Evolutionary conservation across 1,140 invertebrate species (phyloP), one percentile per base, ranked within the genome.

Genomic region (Bombyx mori): DNA sequence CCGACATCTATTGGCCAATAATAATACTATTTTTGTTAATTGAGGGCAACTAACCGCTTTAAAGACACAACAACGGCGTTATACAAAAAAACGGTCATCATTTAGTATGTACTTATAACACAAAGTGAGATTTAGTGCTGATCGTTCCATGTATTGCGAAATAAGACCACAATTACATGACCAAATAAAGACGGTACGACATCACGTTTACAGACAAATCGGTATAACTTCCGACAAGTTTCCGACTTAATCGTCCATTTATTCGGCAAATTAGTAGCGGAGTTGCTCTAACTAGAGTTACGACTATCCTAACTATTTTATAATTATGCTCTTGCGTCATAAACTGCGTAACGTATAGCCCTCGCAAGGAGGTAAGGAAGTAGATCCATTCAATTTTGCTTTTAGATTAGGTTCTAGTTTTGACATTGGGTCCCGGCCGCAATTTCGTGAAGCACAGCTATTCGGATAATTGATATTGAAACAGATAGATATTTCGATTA

Each of bases 241-340:
- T 18, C 53, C 56, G 57, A 61, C 56, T 67, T 62, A 67, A 67
- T 63, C 60, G 65, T 60, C 65, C 62, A 64, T 67, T 67, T 64
- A 67, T 67, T 67, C 64, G 65, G 12, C 60, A 56, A 67, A 67
- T 67, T 67, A 67, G 62, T 59, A 53, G 26, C 47, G 12, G 62
- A 67, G 62, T 66, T 63, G 48, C 12, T 56, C 57, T 42, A n/a
- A 51, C 44, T 42, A 42, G 50, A 57, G 47, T 63, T 63, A 60
- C 62, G 55, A 57, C 58, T 43, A 43, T 51, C 57, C 58, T 59
- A 63, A 63, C 62, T 60, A 60, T 63, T 63, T 57, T 63, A 63
- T 56, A 63, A 63, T 63, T 63, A 55, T 62, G 47, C 59, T 53
- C 52, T 55, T 58, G 61, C 42, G 44, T 53, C 44, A 62, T 62